phyloP scores from a whole-genome alignment of 2,888 invertebrate genomes.

The Herminia tarsipennalis region DNA sequence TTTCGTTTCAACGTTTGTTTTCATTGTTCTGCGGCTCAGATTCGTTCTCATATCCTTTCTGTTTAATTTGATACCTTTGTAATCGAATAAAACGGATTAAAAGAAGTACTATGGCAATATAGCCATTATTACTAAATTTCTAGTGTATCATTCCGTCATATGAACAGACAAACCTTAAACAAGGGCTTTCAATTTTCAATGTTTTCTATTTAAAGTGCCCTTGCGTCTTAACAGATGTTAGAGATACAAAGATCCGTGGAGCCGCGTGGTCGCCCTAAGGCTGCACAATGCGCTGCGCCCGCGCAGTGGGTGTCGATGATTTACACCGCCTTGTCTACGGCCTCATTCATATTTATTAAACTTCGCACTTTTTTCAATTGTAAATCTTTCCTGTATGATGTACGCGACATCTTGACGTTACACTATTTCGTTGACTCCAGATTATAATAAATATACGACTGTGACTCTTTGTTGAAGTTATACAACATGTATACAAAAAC shows the following conservation, averaged over 20 bases:
- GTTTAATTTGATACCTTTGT: no score
- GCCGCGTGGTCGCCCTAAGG: slow-evolving; percentile 31
- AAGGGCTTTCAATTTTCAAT: no score
- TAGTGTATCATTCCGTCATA: no score
- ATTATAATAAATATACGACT: slow-evolving; percentile 28
- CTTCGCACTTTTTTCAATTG: slow-evolving; percentile 67
- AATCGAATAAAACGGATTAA: no score
- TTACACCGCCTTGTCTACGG: slow-evolving; percentile 62
- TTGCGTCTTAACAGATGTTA: not conserved
- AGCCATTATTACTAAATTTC: no score
- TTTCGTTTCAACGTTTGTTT: no score
- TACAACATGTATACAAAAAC: not conserved
- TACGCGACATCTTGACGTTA: slow-evolving; percentile 60
- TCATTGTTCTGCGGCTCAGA: no score
- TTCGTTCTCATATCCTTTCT: no score
- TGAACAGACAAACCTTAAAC: no score
- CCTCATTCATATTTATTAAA: slow-evolving; percentile 80
- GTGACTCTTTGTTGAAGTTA: slow-evolving; percentile 19
- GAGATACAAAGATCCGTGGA: not conserved
- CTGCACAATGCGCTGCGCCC: slow-evolving; percentile 52
- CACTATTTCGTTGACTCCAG: slow-evolving; percentile 38
- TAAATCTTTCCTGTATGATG: slow-evolving; percentile 69
- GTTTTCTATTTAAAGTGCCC: not conserved
- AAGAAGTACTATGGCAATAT: no score
- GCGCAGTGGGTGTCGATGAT: slow-evolving; percentile 80